Conservation (phyloP, 2,888 invertebrate genomes). For the Cataglyphis rosenhaueri region DNA sequence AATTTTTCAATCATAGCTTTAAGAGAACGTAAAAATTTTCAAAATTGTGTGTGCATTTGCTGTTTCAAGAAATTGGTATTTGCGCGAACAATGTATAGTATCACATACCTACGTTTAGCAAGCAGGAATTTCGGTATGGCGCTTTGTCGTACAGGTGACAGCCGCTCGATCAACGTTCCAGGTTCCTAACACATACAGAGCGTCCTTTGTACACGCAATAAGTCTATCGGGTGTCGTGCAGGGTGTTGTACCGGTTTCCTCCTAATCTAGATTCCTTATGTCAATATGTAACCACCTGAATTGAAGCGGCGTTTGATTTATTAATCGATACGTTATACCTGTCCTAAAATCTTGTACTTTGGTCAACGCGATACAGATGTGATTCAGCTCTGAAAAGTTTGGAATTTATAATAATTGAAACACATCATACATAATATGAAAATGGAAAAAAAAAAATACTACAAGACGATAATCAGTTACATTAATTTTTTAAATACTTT, state of each 20-base stretch:
- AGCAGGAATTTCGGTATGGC: slow-evolving; percentile 60
- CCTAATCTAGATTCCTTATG: slow-evolving; percentile 16
- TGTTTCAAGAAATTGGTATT: slow-evolving; percentile 3
- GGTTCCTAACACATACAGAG: slow-evolving; percentile 8
- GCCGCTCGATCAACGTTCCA: slow-evolving; percentile 53
- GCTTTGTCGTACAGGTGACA: slow-evolving; percentile 61
- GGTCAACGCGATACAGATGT: neutral
- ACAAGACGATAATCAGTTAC: neutral
- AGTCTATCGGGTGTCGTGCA: slow-evolving; percentile 36
- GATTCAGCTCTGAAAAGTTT: neutral
- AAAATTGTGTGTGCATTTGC: neutral
- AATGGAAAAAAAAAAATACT: neutral
- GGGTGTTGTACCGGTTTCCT: slow-evolving; percentile 1
- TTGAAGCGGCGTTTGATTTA: slow-evolving; percentile 39
- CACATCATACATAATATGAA: neutral
- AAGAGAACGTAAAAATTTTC: neutral
- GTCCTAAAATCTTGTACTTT: neutral
- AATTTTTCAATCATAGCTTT: neutral
- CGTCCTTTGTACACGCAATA: slow-evolving; percentile 50
- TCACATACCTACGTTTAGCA: slow-evolving; percentile 19
- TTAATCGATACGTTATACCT: slow-evolving; percentile 22
- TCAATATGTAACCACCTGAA: slow-evolving; percentile 39
- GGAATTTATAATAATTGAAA: slow-evolving; percentile 28
- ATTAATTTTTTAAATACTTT: neutral
- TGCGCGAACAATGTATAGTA: neutral